These are phyloP conservation scores for Spodoptera exigua DNA, from an alignment of 2,888 invertebrate species.

Conservation along the genomic window DNA sequence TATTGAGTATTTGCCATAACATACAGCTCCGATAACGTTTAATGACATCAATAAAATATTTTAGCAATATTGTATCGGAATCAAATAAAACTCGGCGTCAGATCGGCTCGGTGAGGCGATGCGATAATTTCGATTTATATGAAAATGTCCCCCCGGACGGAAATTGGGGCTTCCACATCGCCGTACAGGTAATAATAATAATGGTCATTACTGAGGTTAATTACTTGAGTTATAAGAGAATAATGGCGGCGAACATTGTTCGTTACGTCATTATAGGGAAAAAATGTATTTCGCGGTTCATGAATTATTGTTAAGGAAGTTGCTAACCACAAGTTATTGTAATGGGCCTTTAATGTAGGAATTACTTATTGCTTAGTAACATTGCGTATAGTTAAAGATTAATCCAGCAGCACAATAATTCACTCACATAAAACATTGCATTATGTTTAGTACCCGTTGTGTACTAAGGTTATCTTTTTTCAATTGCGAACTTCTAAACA, in stretches of 20 bases:
- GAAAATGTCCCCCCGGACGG: constrained; percentile 45
- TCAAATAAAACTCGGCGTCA: constrained; percentile 48
- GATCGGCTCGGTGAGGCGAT: constrained; percentile 15
- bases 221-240: constrained; percentile 28
- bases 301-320: background rate
- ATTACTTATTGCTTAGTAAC: background rate
- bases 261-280: background rate
- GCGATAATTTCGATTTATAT: constrained; percentile 56
- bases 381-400: too few species aligned
- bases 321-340: background rate
- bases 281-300: background rate
- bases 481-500: constrained; percentile 27
- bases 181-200: constrained; percentile 36
- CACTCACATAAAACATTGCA: too few species aligned
- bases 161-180: constrained; percentile 27
- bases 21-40: constrained; percentile 29
- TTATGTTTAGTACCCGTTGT: too few species aligned
- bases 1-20: constrained; percentile 5
- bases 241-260: constrained; percentile 11
- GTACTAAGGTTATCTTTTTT: constrained; percentile 8
- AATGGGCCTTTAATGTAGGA: background rate
- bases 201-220: constrained; percentile 39
- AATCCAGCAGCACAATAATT: too few species aligned
- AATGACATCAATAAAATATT: constrained; percentile 49
- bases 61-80: constrained; percentile 51